phyloP scores from a whole-genome alignment of 2,797 vertebrate species.

The Bovichtus variegatus region DNA sequence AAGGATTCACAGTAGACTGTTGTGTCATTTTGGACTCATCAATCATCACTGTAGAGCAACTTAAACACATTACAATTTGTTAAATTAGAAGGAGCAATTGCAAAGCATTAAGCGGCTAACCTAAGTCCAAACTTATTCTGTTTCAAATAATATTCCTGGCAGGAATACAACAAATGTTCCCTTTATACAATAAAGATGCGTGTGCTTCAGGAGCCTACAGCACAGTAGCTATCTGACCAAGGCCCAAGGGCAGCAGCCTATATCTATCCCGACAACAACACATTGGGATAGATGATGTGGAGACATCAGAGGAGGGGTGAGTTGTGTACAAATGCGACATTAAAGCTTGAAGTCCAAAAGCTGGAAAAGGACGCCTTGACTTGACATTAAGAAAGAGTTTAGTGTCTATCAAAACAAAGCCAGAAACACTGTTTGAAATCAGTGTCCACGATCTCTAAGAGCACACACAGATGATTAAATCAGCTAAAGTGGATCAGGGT shows the following conservation, averaged over 20 bases:
- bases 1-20: neutral
- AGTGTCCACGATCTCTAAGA: neutral
- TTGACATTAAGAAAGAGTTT: neutral
- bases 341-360: conserved; percentile 23
- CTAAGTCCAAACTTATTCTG: neutral
- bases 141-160: neutral
- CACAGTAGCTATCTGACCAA: neutral
- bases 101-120: neutral
- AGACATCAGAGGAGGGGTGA: conserved; percentile 7
- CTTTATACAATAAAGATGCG: neutral
- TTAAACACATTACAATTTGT: neutral
- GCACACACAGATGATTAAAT: neutral
- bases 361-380: neutral
- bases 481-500: neutral
- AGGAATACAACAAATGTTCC: neutral
- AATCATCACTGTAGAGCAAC: neutral
- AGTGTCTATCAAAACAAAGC: conserved; percentile 16
- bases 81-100: neutral
- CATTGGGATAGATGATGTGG: conserved; percentile 26
- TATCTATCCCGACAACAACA: conserved; percentile 22
- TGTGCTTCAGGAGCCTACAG: neutral
- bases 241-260: conserved; percentile 1
- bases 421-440: neutral
- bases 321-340: no score
- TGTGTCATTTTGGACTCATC: neutral